phyloP scores from a whole-genome alignment of 2,888 invertebrate species.

The Cantharis rufa region DNA sequence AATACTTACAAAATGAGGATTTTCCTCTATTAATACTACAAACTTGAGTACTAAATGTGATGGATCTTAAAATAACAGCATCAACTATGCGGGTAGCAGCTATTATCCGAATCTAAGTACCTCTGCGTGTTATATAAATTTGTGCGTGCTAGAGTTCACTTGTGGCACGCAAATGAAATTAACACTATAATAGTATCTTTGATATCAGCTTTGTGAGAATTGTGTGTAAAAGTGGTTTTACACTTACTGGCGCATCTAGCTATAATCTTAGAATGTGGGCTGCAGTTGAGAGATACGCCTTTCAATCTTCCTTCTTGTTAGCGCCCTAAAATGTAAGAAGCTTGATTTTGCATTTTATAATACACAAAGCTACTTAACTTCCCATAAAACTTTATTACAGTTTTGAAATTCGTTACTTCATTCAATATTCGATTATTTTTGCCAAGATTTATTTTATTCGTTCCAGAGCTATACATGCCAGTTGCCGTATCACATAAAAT shows the following conservation, averaged over 20 bases:
- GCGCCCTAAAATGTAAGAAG: neutral
- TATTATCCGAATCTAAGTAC: slow-evolving; percentile 21
- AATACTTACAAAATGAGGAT: neutral
- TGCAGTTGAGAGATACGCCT: slow-evolving; percentile 27
- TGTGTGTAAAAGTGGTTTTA: slow-evolving; percentile 42
- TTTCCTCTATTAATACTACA: neutral
- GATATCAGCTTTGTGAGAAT: slow-evolving; percentile 38
- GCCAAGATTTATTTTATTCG: neutral
- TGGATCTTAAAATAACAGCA: neutral
- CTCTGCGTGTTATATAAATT: slow-evolving; percentile 23
- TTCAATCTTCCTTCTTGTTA: slow-evolving; percentile 29
- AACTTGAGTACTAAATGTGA: neutral
- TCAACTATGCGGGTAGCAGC: slow-evolving; percentile 21
- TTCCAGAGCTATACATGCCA: neutral
- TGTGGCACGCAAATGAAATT: slow-evolving; percentile 30
- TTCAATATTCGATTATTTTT: neutral
- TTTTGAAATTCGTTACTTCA: neutral
- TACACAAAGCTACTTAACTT: neutral
- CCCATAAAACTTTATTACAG: neutral
- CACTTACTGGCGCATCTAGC: slow-evolving; percentile 35
- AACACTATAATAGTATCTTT: slow-evolving; percentile 33
- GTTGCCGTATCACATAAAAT: neutral
- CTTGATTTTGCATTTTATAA: neutral
- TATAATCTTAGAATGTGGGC: slow-evolving; percentile 27
- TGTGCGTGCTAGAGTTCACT: slow-evolving; percentile 21